Evolutionary conservation across 2,888 invertebrate genomes (phyloP).

Genomic region (Epistrophe eligans): DNA sequence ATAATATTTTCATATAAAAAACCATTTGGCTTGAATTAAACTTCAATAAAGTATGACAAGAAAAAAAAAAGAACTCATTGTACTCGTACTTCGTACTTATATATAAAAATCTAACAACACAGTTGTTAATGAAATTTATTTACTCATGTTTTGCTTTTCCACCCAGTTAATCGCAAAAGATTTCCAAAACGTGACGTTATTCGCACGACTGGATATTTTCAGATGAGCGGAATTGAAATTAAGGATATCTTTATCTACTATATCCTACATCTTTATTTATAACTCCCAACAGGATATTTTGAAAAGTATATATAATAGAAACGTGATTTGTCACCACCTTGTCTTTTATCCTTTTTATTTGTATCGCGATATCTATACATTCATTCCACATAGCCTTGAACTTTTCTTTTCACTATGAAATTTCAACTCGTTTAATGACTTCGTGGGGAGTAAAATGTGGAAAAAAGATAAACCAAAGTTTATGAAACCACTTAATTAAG

Average conservation of each 20-base stretch:
- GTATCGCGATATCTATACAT: neutral
- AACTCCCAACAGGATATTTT: neutral
- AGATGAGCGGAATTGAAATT: slow-evolving; percentile 6
- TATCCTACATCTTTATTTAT: neutral
- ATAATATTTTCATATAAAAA: neutral
- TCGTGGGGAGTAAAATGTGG: neutral
- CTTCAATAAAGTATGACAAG: neutral
- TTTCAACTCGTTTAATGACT: neutral
- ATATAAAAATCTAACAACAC: neutral
- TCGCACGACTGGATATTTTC: slow-evolving; percentile 15
- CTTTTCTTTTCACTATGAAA: neutral
- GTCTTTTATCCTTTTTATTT: neutral
- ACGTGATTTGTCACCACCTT: slow-evolving; percentile 5
- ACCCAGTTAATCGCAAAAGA: slow-evolving; percentile 5
- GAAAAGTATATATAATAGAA: neutral
- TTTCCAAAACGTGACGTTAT: slow-evolving; percentile 22
- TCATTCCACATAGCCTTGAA: neutral
- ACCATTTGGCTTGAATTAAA: neutral
- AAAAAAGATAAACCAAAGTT: neutral
- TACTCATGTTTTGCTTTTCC: neutral
- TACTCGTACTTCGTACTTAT: neutral
- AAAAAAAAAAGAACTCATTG: neutral
- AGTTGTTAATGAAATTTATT: slow-evolving; percentile 17
- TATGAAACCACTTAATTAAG: neutral
- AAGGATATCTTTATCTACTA: neutral